Evolutionary conservation across 2,888 invertebrate species (phyloP).

Genomic region (Tenthredo notha): DNA sequence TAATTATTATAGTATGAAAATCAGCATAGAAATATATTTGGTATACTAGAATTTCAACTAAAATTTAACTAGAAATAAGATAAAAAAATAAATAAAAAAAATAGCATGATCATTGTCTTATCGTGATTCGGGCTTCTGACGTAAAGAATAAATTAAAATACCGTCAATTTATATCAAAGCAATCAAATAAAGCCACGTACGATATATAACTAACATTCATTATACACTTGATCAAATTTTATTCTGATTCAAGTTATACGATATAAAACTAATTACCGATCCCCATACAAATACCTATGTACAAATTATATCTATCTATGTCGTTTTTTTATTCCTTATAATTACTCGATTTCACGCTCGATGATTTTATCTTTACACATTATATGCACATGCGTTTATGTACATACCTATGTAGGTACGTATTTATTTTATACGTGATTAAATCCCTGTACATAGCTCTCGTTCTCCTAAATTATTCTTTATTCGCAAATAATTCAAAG

Average conservation of each 20-base stretch:
- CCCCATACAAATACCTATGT: neutral
- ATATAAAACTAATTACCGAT: neutral
- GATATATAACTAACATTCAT: neutral
- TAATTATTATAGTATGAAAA: neutral
- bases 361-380: neutral
- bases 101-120: neutral
- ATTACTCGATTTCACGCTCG: neutral
- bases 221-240: neutral
- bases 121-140: neutral
- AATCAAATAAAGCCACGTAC: neutral
- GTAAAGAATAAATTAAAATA: neutral
- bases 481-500: neutral
- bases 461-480: neutral
- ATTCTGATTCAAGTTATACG: neutral
- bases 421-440: neutral
- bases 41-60: neutral
- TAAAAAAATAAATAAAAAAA: no score
- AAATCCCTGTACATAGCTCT: neutral
- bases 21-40: neutral
- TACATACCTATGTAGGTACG: neutral
- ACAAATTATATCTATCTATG: neutral
- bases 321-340: neutral
- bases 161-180: neutral
- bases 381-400: neutral
- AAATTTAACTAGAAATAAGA: neutral